Percentiles rank a stretch among this genome's conserved stretches.
Evolutionary conservation across 2,113 vertebrate species (phyloP).

Genomic region (Ctenodactylus gundi): DNA sequence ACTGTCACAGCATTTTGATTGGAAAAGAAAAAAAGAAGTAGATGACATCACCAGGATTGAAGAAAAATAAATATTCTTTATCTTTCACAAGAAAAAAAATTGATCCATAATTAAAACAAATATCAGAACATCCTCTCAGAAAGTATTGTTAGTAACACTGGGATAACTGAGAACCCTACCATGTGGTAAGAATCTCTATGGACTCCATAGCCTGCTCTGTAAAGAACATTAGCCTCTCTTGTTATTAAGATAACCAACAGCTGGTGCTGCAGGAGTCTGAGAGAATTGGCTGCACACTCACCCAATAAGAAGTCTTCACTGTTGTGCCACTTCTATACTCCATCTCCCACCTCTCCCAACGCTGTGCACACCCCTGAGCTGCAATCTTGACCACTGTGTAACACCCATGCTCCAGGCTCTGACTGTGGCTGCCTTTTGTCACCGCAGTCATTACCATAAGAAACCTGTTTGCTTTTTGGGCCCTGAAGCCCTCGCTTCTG

Average conservation of each 20-base stretch:
- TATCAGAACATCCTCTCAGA: neutral
- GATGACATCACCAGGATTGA: neutral
- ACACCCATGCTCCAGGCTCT: neutral
- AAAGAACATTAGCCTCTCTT: neutral
- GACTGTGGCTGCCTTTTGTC: fast-evolving
- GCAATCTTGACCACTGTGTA: neutral
- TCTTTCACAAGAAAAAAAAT: neutral
- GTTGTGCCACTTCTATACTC: neutral
- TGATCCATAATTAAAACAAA: too few relatives aligned
- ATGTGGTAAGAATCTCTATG: fast-evolving
- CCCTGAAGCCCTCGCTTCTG: too few relatives aligned
- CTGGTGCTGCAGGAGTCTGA: neutral
- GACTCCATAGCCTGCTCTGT: neutral
- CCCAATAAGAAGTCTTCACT: too few relatives aligned
- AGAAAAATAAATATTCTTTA: neutral
- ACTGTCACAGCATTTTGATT: neutral
- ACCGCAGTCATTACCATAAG: neutral
- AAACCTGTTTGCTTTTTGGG: neutral
- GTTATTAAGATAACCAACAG: neutral
- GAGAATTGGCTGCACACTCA: too few relatives aligned
- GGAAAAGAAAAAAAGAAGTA: neutral
- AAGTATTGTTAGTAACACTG: neutral
- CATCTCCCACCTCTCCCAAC: neutral
- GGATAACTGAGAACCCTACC: too few relatives aligned
- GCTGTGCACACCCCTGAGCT: too few relatives aligned